Conservation (phyloP, 2,888 invertebrate genomes). For the Drosophila infuscata region DNA sequence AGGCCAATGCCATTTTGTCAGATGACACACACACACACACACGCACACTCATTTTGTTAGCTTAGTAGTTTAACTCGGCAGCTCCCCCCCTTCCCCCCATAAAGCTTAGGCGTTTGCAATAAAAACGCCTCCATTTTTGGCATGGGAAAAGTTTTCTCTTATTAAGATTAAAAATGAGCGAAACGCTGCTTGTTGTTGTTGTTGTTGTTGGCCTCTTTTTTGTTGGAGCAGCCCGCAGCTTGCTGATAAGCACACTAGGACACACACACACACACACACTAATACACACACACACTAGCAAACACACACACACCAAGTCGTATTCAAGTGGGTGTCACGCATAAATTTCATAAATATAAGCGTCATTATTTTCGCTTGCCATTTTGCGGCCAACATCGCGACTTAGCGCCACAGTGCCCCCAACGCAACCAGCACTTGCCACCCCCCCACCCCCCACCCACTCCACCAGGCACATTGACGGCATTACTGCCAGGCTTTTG, state of each 20-base stretch:
- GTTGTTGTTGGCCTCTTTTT: conserved; percentile 16
- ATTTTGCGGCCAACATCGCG: conserved; percentile 70
- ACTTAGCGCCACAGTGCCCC: conserved; percentile 45
- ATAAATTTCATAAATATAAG: conserved; percentile 82
- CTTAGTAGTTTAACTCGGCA: conserved; percentile 29
- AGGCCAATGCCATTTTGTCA: conserved; percentile 40
- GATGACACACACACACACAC: conserved; percentile 53
- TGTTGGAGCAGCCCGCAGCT: conserved; percentile 27
- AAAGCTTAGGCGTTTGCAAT: conserved; percentile 30
- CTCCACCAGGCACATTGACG: not conserved
- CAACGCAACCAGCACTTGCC: too few species aligned
- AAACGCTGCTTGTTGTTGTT: conserved; percentile 51
- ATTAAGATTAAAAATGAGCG: conserved; percentile 78
- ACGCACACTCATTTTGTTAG: conserved; percentile 42
- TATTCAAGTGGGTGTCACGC: conserved; percentile 81
- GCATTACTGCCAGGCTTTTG: conserved; percentile 59
- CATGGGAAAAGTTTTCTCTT: conserved; percentile 67
- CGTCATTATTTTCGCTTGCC: conserved; percentile 76
- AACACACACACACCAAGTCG: conserved; percentile 17
- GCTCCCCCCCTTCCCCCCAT: not conserved
- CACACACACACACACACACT: conserved; percentile 21
- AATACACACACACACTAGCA: conserved; percentile 11
- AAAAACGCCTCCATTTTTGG: conserved; percentile 55
- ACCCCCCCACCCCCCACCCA: too few species aligned
- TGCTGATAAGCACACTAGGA: conserved; percentile 68